phyloP scores from a whole-genome alignment of 2,113 vertebrate species.

The Scophthalmus maximus region DNA sequence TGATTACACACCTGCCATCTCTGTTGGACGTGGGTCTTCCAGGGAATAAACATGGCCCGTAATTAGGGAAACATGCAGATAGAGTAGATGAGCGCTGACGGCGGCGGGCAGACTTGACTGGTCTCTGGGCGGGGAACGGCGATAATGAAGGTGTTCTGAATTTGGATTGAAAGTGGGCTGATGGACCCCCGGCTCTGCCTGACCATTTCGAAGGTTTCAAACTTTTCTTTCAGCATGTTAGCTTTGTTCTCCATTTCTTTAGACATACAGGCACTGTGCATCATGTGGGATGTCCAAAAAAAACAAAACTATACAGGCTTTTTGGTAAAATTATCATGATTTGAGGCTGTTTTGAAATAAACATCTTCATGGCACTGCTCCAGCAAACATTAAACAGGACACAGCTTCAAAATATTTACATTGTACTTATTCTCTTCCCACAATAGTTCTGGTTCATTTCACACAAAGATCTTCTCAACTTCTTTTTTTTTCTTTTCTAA shows the following conservation, averaged over 20 bases:
- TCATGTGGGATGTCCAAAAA: constrained; percentile 11
- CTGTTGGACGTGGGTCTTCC: constrained; percentile 70
- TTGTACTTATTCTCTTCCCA: no score
- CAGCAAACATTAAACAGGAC: no score
- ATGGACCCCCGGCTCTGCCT: constrained; percentile 35
- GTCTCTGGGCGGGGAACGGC: constrained; percentile 46
- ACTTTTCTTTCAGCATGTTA: constrained; percentile 17
- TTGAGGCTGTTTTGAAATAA: no score
- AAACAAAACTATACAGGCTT: not conserved
- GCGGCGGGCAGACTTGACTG: constrained; percentile 33
- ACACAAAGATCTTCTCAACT: not conserved
- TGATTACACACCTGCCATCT: constrained; percentile 77
- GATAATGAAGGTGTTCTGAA: constrained; percentile 69
- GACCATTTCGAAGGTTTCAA: constrained; percentile 25
- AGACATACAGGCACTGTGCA: constrained; percentile 5
- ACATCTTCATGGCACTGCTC: no score
- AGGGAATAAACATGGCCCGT: constrained; percentile 70
- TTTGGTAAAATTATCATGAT: not conserved
- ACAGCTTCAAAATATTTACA: no score
- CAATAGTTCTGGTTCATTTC: not conserved
- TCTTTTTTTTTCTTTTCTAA: not conserved
- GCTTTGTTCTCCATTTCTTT: constrained; percentile 40
- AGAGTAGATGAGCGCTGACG: constrained; percentile 41
- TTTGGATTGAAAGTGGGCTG: constrained; percentile 51
- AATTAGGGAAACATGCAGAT: constrained; percentile 73